phyloP scores from a whole-genome alignment of 2,888 invertebrate species.

The Tortricodes alternella region DNA sequence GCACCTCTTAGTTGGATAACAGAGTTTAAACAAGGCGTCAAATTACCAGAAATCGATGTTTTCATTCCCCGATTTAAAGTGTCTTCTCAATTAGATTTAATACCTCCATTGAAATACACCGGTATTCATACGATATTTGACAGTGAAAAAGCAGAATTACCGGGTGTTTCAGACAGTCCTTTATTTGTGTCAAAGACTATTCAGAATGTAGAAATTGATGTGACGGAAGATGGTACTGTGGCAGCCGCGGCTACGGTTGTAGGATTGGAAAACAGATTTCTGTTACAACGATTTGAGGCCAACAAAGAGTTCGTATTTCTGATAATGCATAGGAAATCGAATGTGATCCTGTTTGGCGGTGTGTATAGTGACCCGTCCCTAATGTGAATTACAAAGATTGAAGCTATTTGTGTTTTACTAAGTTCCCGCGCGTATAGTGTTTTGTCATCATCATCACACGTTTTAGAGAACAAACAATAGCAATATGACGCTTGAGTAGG shows the following conservation, averaged over 20 bases:
- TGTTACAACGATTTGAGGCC: constrained; percentile 82
- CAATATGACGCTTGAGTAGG: no score
- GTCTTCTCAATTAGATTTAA: constrained; percentile 71
- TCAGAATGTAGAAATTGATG: constrained; percentile 88
- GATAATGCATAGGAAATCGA: constrained; percentile 84
- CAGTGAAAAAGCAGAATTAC: constrained; percentile 77
- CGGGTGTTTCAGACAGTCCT: constrained; percentile 81
- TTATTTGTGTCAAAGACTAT: constrained; percentile 84
- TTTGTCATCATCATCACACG: no score
- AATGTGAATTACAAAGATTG: constrained; percentile 37
- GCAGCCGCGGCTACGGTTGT: constrained; percentile 84
- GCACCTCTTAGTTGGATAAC: constrained; percentile 76
- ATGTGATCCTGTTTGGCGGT: constrained; percentile 85
- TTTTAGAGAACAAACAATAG: no score
- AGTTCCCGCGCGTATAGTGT: no score
- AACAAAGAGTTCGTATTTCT: constrained; percentile 87
- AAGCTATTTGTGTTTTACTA: constrained; percentile 10
- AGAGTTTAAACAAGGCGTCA: constrained; percentile 67
- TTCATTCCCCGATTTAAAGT: constrained; percentile 84
- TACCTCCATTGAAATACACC: constrained; percentile 73
- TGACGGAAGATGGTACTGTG: constrained; percentile 88
- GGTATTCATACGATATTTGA: constrained; percentile 87
- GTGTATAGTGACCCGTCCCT: constrained; percentile 64
- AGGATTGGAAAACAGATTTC: constrained; percentile 68
- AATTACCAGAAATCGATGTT: constrained; percentile 79